Percentiles rank a stretch among this genome's conserved stretches.
These are phyloP conservation scores for Pinna nobilis DNA, from an alignment of 1,140 invertebrate species.

Conservation along the genomic window DNA sequence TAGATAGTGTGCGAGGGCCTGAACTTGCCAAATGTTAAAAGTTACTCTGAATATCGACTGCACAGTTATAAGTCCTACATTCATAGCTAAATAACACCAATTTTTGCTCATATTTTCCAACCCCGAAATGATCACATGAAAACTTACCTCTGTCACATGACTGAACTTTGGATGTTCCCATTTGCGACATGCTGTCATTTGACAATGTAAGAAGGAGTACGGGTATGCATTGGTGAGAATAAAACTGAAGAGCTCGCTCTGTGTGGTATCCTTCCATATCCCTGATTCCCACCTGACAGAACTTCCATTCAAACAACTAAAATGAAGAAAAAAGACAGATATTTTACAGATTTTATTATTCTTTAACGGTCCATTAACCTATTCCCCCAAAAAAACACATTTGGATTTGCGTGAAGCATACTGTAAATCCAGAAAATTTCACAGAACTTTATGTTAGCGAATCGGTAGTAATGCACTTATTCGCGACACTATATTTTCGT, in stretches of 20 bases:
- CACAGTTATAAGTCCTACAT: no score
- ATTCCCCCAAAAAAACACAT: background rate
- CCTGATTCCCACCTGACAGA: constrained; percentile 7
- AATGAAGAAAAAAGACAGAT: background rate
- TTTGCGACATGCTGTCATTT: constrained; percentile 37
- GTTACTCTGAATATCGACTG: no score
- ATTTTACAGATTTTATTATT: no score
- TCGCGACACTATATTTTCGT: no score
- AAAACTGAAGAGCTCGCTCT: constrained; percentile 45
- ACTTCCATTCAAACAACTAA: background rate
- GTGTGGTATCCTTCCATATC: constrained; percentile 5
- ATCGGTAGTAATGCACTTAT: no score
- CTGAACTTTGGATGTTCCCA: constrained; percentile 7
- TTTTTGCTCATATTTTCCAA: no score
- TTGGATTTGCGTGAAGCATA: background rate
- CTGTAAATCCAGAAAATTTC: constrained; percentile 44
- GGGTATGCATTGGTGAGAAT: constrained; percentile 13
- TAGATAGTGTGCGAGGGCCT: no score
- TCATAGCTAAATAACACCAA: no score
- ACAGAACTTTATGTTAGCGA: no score
- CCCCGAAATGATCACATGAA: no score
- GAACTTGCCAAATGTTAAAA: no score
- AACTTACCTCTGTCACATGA: constrained; percentile 29
- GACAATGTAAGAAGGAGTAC: constrained; percentile 25
- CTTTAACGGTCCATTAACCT: background rate